Base-by-base conservation (phyloP, 2,113 vertebrate species). In the Zingel zingel region DNA sequence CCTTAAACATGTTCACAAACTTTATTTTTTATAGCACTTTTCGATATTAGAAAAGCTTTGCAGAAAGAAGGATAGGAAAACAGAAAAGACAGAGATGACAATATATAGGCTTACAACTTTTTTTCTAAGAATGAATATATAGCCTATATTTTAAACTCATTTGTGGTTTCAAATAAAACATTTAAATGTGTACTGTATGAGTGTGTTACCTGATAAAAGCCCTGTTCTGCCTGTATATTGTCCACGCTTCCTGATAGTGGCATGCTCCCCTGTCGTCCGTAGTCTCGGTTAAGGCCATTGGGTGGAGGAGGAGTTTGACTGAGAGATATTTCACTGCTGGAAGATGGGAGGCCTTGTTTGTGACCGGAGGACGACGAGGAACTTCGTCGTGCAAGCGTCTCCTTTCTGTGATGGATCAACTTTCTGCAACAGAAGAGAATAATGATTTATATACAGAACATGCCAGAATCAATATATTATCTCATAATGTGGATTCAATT, bases 381-480 rank as follows among this genome's bases (percentile, higher is more conserved):
- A 54, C 96, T 95, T 65, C 97, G 96, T 27, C 96, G 97, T 11
- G 97, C 96, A 6, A 99, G 94, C 0, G 97, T 99, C 90, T 99
- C 97, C 89, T 99, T 99, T 83, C 98, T 97, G 94, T 99, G 98
- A 85, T 98, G 97, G 93, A 99, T 99, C 92, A 99, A 90, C 75
- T 99, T 99, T 87, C 98, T 99, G 89, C 23, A 47, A 65, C 65
- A 70, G 33, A 81, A 43, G 10, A 36, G 33, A 43, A 57, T 0
- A 33, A 36, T 2, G 13, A 50, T 1, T 57, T 16, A 19, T 3
- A 33, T 8, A 19, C 16, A 45, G 11, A 64, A 58, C 16, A n/a
- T 27, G 0, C 15, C 47, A 50, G 6, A 12, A 47, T 19, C 21
- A 27, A 21, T 18, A 23, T 19, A 14, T 2, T 8, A 13, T 25